phyloP scores from a whole-genome alignment of 2,113 vertebrate species.

The Ochotona curzoniae region DNA sequence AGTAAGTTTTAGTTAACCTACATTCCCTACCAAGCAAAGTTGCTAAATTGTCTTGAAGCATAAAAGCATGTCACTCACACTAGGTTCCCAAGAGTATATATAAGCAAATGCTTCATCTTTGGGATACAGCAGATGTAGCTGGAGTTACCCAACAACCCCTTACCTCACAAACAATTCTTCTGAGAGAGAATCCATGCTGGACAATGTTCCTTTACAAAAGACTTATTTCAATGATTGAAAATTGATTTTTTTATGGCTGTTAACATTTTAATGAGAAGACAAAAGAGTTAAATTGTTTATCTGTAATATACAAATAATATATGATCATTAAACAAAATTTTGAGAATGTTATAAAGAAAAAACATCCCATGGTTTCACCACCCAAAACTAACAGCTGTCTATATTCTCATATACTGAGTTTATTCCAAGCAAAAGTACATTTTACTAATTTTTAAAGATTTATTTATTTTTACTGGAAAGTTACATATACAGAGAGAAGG shows the following conservation, averaged over 20 bases:
- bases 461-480: no score
- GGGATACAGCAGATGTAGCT: not conserved
- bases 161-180: slow-evolving; percentile 73
- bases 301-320: not conserved
- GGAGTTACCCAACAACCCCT: slow-evolving; percentile 14
- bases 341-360: not conserved
- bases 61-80: not conserved
- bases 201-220: slow-evolving; percentile 45
- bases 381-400: slow-evolving; percentile 28
- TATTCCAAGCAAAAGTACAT: slow-evolving; percentile 9
- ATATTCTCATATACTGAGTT: not conserved
- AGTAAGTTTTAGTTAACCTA: not conserved
- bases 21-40: not conserved
- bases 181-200: slow-evolving; percentile 71
- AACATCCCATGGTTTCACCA: slow-evolving; percentile 17
- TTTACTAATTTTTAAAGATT: slow-evolving; percentile 39
- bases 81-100: not conserved
- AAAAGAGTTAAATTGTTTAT: slow-evolving; percentile 15
- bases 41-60: slow-evolving; percentile 2
- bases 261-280: slow-evolving; percentile 56
- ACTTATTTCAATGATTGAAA: slow-evolving; percentile 33
- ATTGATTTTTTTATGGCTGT: slow-evolving; percentile 25
- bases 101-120: not conserved
- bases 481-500: no score
- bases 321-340: not conserved